Evolutionary conservation across 2,888 invertebrate species (phyloP), one percentile per base, ranked within the genome.

Genomic region (Caenorhabditis doughertyi): DNA sequence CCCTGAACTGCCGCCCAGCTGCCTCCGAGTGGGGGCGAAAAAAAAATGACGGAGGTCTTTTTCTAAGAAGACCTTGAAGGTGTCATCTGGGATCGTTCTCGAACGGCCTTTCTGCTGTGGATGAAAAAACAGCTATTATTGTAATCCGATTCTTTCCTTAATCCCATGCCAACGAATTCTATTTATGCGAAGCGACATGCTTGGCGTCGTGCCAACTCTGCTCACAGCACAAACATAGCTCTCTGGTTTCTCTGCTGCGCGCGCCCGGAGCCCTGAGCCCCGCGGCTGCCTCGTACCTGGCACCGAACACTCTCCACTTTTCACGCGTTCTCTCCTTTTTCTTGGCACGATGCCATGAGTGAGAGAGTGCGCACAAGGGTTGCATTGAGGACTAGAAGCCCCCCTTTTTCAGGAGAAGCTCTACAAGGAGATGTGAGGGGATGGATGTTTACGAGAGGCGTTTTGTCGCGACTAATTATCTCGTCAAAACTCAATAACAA

Each of bases 1-100:
- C 73, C 73, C 73, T 74, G 73, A 74, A 74, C 73, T 74, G 65
- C 32, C 58, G 27, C 18, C 42, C 60, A 65, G 55, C 68, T 53
- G 68, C 68, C 55, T 44, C 53, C 42, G 39, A 35, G 29, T 11
- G n/a, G n/a, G 25, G 25, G 29, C 4, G 25, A 5, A 8, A 25
- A 27, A 32, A 32, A 47, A 8, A 49, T 3, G 49, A 47, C 18
- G 72, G 44, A 42, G 72, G 39, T 13, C 16, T 39, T 11, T 13
- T 39, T 73, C 71, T 58, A 60, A 56, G 56, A 70, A 70, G 58
- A 58, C n/a, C n/a, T n/a, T n/a, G 56, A 56, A 70, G 70, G 58
- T 47, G 39, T 32, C 70, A 60, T 39, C 49, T 51, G 23, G 32
- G 29, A 55, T 8, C n/a, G 55, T 42, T 68, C 55, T 68, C 68